These are phyloP conservation scores for Pseudomyrmex concolor DNA, from an alignment of 1,140 invertebrate genomes.

Conservation along the genomic window DNA sequence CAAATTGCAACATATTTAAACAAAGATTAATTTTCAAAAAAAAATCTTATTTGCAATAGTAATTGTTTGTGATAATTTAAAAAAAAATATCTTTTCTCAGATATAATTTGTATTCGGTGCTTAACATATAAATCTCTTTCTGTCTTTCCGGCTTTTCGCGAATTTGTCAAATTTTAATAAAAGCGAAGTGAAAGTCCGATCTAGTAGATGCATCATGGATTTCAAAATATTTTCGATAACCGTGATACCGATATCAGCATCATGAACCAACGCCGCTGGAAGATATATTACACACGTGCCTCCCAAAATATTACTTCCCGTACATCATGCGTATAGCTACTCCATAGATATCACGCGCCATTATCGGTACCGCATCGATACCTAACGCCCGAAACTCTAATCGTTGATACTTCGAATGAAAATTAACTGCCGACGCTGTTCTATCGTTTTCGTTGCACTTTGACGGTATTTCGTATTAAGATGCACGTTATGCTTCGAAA, in stretches of 20 bases:
- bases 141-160: neutral
- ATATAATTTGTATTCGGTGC: neutral
- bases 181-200: slow-evolving; percentile 31
- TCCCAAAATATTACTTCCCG: slow-evolving; percentile 77
- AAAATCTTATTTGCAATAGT: neutral
- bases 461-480: neutral
- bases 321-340: slow-evolving; percentile 66
- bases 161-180: neutral
- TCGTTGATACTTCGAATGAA: slow-evolving; percentile 48
- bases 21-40: neutral
- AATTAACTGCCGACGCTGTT: slow-evolving; percentile 37
- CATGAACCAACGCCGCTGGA: slow-evolving; percentile 64
- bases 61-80: neutral
- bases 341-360: slow-evolving; percentile 68
- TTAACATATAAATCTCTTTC: neutral
- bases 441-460: neutral
- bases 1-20: neutral
- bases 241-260: slow-evolving; percentile 70
- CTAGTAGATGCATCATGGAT: slow-evolving; percentile 55
- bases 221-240: slow-evolving; percentile 73
- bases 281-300: slow-evolving; percentile 72
- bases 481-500: neutral
- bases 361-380: slow-evolving; percentile 69
- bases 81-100: neutral
- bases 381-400: slow-evolving; percentile 70